Base-by-base conservation (phyloP, 2,797 vertebrate genomes). In the Anisognathus igniventris region DNA sequence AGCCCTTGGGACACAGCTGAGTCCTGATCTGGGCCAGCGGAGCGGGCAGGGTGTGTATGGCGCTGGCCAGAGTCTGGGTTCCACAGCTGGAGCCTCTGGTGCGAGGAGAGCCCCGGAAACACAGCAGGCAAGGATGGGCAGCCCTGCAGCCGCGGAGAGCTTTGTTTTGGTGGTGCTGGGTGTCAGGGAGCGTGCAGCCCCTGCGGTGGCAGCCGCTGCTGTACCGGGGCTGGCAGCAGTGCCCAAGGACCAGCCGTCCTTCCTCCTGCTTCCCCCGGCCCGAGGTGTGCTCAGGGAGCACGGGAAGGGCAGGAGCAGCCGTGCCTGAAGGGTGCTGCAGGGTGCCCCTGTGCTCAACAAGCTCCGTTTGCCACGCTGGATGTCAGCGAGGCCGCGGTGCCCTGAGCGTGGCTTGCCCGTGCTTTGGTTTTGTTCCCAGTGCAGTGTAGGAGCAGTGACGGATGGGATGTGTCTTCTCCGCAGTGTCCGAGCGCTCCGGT, bases 101-200 rank as follows among this genome's bases (percentile, higher is more conserved):
- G 51, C 33, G 64, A 71, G 67, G 37, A 51, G 37, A 40, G 14
- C 44, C 21, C 30, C 22, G 1, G 12, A 23, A 8, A 6, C n/a
- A 22, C 12, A 13, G 45, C 47, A 31, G 78, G 57, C 0, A 3
- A 1, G 2, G 11, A 9, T 1, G 7, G 68, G 53, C 15, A 17
- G 1, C 56, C 45, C 74, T 20, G 65, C 53, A 33, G 80, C 35
- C 14, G 0, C 1, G 12, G 51, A 35, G 33, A 42, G 1, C 23
- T 28, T 5, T 28, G 6, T 23, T 18, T 45, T 14, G 2, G 0
- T 23, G 8, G 54, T 48, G 7, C 25, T 35, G 9, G 31, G 45
- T 9, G 12, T 31, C 50, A 12, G 35, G 72, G 60, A 44, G 7
- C 0, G 33, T 1, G 16, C 1, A 0, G n/a, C 13, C n/a, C n/a